phyloP scores from a whole-genome alignment of 2,113 vertebrate species.

The Macquaria australasica region DNA sequence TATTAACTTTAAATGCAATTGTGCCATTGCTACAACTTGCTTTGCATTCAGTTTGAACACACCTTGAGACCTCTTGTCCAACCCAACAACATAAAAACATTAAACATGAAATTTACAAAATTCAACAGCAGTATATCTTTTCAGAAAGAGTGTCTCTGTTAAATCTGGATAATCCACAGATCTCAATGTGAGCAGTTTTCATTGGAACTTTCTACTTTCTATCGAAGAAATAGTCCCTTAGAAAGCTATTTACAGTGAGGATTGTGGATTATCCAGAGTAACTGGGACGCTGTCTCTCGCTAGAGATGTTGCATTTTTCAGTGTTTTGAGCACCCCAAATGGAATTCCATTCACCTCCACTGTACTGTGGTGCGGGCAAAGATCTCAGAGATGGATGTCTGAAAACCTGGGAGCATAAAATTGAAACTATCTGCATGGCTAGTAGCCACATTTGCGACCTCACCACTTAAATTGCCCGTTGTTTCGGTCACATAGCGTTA shows the following conservation, averaged over 20 bases:
- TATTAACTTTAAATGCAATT: neutral
- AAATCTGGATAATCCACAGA: constrained; percentile 37
- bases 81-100: neutral
- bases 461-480: neutral
- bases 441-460: neutral
- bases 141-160: neutral
- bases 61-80: neutral
- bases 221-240: neutral
- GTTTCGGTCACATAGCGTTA: neutral
- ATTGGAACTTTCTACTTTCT: constrained; percentile 5
- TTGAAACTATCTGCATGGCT: neutral
- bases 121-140: neutral
- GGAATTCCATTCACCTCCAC: neutral
- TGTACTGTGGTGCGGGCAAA: neutral
- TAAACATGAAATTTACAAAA: neutral
- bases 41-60: neutral
- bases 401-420: neutral
- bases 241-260: constrained; percentile 9
- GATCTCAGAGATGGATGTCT: neutral
- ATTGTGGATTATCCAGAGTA: constrained; percentile 24
- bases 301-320: constrained; percentile 4
- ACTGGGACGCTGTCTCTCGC: constrained; percentile 18
- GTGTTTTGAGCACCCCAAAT: neutral
- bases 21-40: neutral
- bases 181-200: constrained; percentile 5